Evolutionary conservation across 2,888 invertebrate species (phyloP), one percentile per base, ranked within the genome.

Genomic region (Disparrhopalites patrizii): DNA sequence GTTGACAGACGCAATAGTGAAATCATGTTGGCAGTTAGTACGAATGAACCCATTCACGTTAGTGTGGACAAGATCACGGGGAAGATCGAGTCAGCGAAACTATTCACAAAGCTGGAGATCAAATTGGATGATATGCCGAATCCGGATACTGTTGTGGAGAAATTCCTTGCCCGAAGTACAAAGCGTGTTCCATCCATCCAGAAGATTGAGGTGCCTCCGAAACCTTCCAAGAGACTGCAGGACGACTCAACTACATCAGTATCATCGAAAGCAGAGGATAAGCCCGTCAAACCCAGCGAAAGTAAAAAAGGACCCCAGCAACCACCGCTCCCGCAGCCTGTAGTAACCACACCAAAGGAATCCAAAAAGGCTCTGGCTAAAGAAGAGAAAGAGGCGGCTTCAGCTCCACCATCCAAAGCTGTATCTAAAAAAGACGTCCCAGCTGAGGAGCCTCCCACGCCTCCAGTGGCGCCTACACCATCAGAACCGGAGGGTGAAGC

Each of bases 121-220:
- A 54, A 61, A 18, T 31, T 67, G 8, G 65, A 69, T 20, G 67
- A 71, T 23, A 33, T 64, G 10, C 31, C 62, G 10, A 52, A 63
- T 28, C 68, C 72, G 1, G 73, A 73, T 31, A 65, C 55, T 31
- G 51, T 68, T 4, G 65, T 73, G 2, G 60, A 72, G 36, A 72
- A 72, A 31, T 73, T 70, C 54, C 28, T 69, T 33, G 70, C 66
- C 2, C 64, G 73, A 23, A 40, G 68, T 25, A 62, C 33, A 23
- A 60, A 55, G 25, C 50, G 68, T 23, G 23, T 65, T 30, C 20
- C 30, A 15, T 60, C 65, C 4, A 8, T 56, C n/a, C 31, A 30
- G 1, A 56, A 55, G 13, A 23, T 66, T 18, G 33, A 50, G 15
- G 30, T 33, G 13, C 33, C 58, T 2, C 10, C 15, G 13, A 36